phyloP scores from a whole-genome alignment of 2,113 vertebrate genomes.

The Muntiacus muntjak region DNA sequence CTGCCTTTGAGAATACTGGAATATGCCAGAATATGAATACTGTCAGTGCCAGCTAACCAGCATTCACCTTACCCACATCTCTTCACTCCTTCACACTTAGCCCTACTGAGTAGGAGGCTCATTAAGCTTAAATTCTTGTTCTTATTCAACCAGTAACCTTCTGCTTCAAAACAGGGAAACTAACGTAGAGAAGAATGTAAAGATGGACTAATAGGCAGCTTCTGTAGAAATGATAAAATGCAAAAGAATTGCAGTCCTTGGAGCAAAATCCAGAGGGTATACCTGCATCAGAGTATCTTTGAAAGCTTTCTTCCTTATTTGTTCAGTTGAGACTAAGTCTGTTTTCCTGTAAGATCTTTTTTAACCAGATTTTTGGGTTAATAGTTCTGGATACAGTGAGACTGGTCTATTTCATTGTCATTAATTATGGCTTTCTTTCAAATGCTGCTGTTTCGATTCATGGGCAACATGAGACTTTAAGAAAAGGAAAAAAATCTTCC shows the following conservation, averaged over 20 bases:
- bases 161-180: not conserved
- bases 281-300: not conserved
- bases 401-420: not conserved
- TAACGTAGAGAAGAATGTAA: not conserved
- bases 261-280: not conserved
- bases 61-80: not conserved
- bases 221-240: not conserved
- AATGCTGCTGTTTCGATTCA: not conserved
- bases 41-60: not conserved
- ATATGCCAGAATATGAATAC: not conserved
- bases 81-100: not conserved
- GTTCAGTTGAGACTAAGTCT: not conserved
- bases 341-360: conserved; percentile 1
- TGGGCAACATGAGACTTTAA: not conserved
- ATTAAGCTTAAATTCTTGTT: not conserved
- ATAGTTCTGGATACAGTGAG: not conserved
- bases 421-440: conserved; percentile 14
- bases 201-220: not conserved
- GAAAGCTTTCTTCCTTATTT: not conserved
- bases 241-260: not conserved
- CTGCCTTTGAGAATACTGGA: conserved; percentile 20
- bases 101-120: not conserved
- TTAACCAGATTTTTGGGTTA: conserved; percentile 17
- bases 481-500: not conserved
- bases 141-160: not conserved